A percentile compares a stretch with the other conserved stretches of the same genome.
Evolutionary conservation across 1,140 invertebrate species (phyloP).

Genomic region (Nomia melanderi): DNA sequence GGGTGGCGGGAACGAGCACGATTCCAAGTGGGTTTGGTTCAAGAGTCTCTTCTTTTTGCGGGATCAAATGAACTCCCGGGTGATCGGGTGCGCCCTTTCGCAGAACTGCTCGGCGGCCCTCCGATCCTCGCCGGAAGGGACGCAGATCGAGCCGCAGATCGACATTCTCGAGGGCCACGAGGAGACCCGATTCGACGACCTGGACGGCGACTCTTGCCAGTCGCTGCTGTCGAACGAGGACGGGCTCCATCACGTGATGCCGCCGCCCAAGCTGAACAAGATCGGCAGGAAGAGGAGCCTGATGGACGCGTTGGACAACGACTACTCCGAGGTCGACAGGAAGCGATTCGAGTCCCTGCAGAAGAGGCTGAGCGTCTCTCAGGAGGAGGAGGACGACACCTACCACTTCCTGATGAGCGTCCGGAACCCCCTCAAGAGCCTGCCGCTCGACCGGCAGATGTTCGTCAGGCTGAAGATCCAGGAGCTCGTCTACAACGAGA

Average conservation of each 20-base stretch:
- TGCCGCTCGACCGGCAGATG: constrained; percentile 72
- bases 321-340: constrained; percentile 62
- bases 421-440: constrained; percentile 67
- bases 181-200: constrained; percentile 69
- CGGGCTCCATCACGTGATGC: constrained; percentile 61
- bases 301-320: constrained; percentile 60
- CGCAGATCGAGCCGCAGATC: constrained; percentile 71
- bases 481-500: constrained; percentile 72
- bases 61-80: constrained; percentile 71
- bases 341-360: constrained; percentile 65
- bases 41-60: constrained; percentile 69
- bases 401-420: constrained; percentile 75
- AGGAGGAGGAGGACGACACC: constrained; percentile 70
- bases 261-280: constrained; percentile 57
- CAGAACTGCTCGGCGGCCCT: constrained; percentile 60
- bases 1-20: constrained; percentile 62
- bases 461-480: constrained; percentile 74
- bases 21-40: constrained; percentile 74
- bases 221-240: constrained; percentile 67
- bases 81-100: constrained; percentile 64
- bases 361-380: constrained; percentile 46
- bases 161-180: constrained; percentile 69
- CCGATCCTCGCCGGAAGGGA: constrained; percentile 63
- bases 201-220: constrained; percentile 67
- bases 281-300: constrained; percentile 61